Base-by-base conservation (phyloP, 1,140 invertebrate species). In the Wiebesia pumilae region DNA sequence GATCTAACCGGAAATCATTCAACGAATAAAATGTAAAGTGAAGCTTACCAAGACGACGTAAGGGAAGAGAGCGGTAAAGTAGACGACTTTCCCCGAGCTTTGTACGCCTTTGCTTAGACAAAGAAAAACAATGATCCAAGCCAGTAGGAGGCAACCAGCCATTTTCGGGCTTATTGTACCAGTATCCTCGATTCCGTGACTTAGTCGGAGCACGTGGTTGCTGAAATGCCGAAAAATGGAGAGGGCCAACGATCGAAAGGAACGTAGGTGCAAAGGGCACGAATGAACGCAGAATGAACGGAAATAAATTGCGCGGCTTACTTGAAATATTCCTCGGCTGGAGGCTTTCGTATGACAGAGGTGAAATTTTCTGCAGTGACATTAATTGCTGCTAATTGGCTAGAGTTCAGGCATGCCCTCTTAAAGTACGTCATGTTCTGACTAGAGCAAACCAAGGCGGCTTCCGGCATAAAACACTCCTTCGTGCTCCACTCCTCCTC, bases 291-390 rank as follows among this genome's bases (percentile, higher is more conserved):
- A 38, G 16, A 19, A 4, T 6, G 35, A 24, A 1, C 6, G 33
- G 3, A 38, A 21, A 38, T 9, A 75, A 3, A 6, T 62, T 16
- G 21, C 27, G 19, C 40, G 30, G 30, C 62, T 95, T 93, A 97
- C 97, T 96, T 96, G 92, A 97, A 98, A 92, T 97, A 98, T 92
- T 97, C 97, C 91, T 97, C 97, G 77, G 97, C 97, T 0, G 97
- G 97, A 71, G 97, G 96, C 88, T 95, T 94, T 88, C 95, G 94
- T 35, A 83, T 69, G 58, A 40, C 33, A 33, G 69, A 69, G 4
- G 87, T 82, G 14, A 87, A 35, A 40, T 94, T 90, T 35, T 91
- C 90, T 19, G 90, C 88, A 10, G 92, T 94, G 65, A 93, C 79
- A 62, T 92, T 92, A 38, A 92, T 87, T 7, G 90, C 91, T 40